Base-by-base conservation (phyloP, 2,888 invertebrate species). In the Pomacea canaliculata region DNA sequence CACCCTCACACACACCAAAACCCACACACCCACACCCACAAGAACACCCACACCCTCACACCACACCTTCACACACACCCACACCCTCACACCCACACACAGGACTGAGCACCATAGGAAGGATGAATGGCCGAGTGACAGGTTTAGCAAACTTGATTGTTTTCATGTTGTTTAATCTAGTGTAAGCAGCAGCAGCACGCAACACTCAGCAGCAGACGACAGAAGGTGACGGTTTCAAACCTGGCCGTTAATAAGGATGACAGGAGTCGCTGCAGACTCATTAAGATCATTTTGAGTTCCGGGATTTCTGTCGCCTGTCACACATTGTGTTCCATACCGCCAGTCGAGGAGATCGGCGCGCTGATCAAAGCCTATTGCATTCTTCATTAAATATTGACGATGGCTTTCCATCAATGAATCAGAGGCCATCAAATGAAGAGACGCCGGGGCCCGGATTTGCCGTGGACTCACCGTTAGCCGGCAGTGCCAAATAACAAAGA, bases 301-400 rank as follows among this genome's bases (percentile, higher is more conserved):
- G 51, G 51, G 51, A 56, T 56, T 56, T 56, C 51, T 56, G 51
- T 56, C 51, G 51, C 51, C 51, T 56, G 51, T 56, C 51, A 16
- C 51, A 56, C 51, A 56, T 56, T 56, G 51, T 56, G 68, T 37
- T 68, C 48, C 63, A 63, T 63, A 23, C 10, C 12, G 37, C 46
- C 68, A 62, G 74, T 49, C 60, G 69, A 62, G 56, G 48, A 27
- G n/a, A 51, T 37, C 49, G 27, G 23, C 66, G 37, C 68, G n/a
- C n/a, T 62, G 74, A 74, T 74, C 74, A 74, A 78, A 78, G 72
- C 70, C 72, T 68, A 66, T 70, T 9, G 78, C 70, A 51, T 51
- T 66, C 59, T 69, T 73, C 78, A 78, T 78, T 78, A 78, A 78
- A 76, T 78, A 78, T 78, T 78, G 71, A 78, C 70, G 75, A 60